Base-by-base conservation (phyloP, 2,797 vertebrate species). In the Anniella stebbinsi region DNA sequence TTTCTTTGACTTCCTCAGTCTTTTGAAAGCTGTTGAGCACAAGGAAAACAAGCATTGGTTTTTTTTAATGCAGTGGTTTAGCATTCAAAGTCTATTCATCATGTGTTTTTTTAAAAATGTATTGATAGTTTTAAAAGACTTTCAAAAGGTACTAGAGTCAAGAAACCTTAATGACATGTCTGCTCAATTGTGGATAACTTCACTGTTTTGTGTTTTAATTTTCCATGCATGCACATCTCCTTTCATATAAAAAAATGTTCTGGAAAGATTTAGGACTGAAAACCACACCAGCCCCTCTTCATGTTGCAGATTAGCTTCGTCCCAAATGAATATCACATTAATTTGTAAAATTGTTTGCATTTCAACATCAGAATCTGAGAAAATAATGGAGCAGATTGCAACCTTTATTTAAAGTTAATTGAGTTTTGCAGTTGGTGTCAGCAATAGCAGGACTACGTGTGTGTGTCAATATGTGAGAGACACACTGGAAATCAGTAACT, bases 41-140 rank as follows among this genome's bases (percentile, higher is more conserved):
- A 93, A 93, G 88, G 93, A 94, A 95, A 90, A 51, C 83, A 88
- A 94, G 70, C 94, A 25, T 57, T 73, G 51, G 41, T 60, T 86
- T n/a, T n/a, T 95, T 97, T 96, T 96, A 95, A 95, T 92, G 88
- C 93, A 89, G 73, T 90, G 70, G 90, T 84, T 81, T 89, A 94
- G 72, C 94, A 92, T 94, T 81, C 54, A 90, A 95, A 95, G 90
- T 94, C 90, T 93, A 93, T 95, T 85, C 66, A 87, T 96, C 94
- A 93, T 96, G 90, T 93, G 91, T 92, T 95, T 96, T 96, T 95
- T 92, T 82, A 95, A 94, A 94, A 94, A 88, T 92, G 89, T 93
- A 89, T 48, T 93, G 85, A 90, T 82, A 75, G 94, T 92, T 97
- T 93, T 95, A 94, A 94, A 94, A 94, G 87, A 90, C 88, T 94